A percentile compares a stretch with the other conserved stretches of the same genome.
These are phyloP conservation scores for Sarcophilus harrisii DNA, from an alignment of 2,797 vertebrate genomes.

Conservation along the genomic window DNA sequence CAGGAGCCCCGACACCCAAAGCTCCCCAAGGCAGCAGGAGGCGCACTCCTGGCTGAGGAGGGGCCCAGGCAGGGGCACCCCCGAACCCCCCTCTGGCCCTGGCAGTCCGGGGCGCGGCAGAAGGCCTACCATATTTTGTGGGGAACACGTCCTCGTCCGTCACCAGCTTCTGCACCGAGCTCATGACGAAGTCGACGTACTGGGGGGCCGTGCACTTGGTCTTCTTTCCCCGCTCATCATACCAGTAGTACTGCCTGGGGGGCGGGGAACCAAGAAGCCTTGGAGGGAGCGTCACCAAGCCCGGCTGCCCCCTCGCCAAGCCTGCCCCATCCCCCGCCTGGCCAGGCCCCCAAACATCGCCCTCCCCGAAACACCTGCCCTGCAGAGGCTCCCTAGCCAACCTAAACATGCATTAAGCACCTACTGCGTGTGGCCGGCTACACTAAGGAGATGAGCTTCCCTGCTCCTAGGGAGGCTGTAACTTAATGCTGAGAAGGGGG, in stretches of 20 bases:
- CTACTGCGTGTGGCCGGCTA: neutral
- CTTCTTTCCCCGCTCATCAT: constrained; percentile 98
- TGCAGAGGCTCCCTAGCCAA: neutral
- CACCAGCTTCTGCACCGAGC: constrained; percentile 98
- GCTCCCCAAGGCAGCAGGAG: neutral
- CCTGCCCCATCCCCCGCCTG: neutral
- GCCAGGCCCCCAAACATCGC: neutral
- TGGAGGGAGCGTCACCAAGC: too few species aligned
- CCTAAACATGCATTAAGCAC: neutral
- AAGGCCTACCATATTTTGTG: constrained; percentile 95
- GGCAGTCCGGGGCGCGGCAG: too few species aligned
- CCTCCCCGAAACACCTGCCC: neutral
- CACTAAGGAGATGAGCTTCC: neutral
- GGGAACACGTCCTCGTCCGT: constrained; percentile 99
- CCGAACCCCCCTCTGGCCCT: neutral
- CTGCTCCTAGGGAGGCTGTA: neutral
- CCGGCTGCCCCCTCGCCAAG: neutral
- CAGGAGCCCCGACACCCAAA: neutral
- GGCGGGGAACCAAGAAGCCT: neutral
- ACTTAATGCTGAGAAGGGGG: too few species aligned
- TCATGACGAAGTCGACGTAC: constrained; percentile 99
- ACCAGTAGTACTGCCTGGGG: constrained; percentile 98
- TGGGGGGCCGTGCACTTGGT: constrained; percentile 98
- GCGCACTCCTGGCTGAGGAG: neutral
- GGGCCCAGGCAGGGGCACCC: neutral